phyloP scores from a whole-genome alignment of 1,140 invertebrate species.

The Lerema accius region DNA sequence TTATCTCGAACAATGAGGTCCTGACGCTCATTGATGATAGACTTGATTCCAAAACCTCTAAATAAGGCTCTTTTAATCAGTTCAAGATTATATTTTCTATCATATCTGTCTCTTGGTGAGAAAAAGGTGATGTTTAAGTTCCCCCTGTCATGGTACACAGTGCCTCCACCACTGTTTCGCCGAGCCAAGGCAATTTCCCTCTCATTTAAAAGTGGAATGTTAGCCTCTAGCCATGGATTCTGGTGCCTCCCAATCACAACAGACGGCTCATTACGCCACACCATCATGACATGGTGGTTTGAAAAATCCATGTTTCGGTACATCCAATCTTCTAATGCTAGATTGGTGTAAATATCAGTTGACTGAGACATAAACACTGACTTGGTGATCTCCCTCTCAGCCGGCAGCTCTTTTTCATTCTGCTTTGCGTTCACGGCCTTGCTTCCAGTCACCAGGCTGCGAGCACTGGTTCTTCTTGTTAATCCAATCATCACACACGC shows the following conservation, averaged over 20 bases:
- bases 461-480: conserved; percentile 64
- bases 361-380: conserved; percentile 96
- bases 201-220: conserved; percentile 86
- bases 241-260: conserved; percentile 98
- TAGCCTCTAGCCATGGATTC: conserved; percentile 97
- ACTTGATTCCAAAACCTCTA: conserved; percentile 89
- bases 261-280: conserved; percentile 96
- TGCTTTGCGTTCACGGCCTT: conserved; percentile 52
- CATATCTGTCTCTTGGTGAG: conserved; percentile 89
- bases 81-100: conserved; percentile 92
- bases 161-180: conserved; percentile 97
- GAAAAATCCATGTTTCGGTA: conserved; percentile 93
- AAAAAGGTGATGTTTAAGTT: conserved; percentile 97
- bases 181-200: conserved; percentile 89
- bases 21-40: conserved; percentile 89
- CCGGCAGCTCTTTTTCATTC: conserved; percentile 55
- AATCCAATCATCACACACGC: conserved; percentile 66
- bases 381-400: conserved; percentile 86
- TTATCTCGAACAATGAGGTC: conserved; percentile 92
- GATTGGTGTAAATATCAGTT: conserved; percentile 93
- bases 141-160: conserved; percentile 97
- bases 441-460: conserved; percentile 53
- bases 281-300: conserved; percentile 91
- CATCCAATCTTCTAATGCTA: conserved; percentile 97
- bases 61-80: conserved; percentile 91